A percentile compares a stretch with the other conserved stretches of the same genome.
These are phyloP conservation scores for Aratinga solstitialis DNA, from an alignment of 2,797 vertebrate species.

Conservation along the genomic window DNA sequence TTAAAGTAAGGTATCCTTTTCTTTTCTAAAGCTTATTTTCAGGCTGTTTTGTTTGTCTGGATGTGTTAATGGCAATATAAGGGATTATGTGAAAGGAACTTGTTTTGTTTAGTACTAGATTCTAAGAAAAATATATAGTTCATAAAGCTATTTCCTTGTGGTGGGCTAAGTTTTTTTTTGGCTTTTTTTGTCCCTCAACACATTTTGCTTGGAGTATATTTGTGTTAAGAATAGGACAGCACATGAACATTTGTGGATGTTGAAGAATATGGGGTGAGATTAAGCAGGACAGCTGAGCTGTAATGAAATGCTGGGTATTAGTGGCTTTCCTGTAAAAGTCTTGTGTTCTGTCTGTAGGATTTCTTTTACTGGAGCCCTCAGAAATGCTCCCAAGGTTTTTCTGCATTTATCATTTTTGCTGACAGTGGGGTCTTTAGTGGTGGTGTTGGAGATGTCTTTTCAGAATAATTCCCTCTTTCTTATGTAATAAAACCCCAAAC, in stretches of 20 bases:
- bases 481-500: neutral
- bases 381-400: neutral
- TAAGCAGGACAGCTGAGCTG: neutral
- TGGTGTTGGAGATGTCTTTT: neutral
- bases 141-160: neutral
- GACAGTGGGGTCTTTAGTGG: neutral
- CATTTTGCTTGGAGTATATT: neutral
- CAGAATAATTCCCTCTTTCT: neutral
- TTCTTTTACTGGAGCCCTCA: neutral
- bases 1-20: neutral
- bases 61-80: neutral
- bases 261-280: neutral
- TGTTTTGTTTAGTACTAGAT: neutral
- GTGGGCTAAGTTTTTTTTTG: neutral
- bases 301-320: neutral
- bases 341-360: neutral
- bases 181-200: neutral
- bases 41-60: neutral
- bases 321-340: neutral
- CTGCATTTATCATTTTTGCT: neutral
- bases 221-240: neutral
- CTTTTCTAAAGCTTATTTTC: neutral
- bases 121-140: neutral
- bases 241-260: neutral
- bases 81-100: neutral